Percentiles rank a stretch among this genome's conserved stretches.
These are phyloP conservation scores for Arctocebus calabarensis DNA, from an alignment of 2,797 vertebrate genomes.

Conservation along the genomic window DNA sequence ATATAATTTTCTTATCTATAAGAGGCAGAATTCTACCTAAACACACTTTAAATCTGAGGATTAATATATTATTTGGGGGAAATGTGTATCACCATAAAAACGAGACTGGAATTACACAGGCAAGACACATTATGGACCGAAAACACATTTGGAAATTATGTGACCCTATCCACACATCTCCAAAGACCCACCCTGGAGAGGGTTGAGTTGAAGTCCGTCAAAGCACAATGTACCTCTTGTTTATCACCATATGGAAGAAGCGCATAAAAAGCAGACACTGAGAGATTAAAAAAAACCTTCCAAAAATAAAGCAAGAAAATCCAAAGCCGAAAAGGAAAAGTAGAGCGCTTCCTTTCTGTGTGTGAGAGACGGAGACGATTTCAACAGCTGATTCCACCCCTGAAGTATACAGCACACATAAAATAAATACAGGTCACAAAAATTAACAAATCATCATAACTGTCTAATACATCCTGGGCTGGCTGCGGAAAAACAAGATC, in stretches of 20 bases:
- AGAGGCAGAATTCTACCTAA: slow-evolving; percentile 77
- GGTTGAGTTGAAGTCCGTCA: slow-evolving; percentile 84
- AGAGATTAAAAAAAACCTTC: slow-evolving; percentile 13
- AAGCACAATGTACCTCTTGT: slow-evolving; percentile 86
- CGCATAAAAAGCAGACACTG: slow-evolving; percentile 70
- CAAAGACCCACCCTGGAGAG: slow-evolving; percentile 85
- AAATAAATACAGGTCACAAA: slow-evolving; percentile 90
- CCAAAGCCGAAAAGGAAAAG: slow-evolving; percentile 85
- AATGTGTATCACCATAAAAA: slow-evolving; percentile 83
- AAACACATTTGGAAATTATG: slow-evolving; percentile 87
- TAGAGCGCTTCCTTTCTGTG: slow-evolving; percentile 84
- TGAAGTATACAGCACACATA: slow-evolving; percentile 86
- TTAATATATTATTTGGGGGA: slow-evolving; percentile 80
- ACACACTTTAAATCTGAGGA: slow-evolving; percentile 80
- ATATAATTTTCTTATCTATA: slow-evolving; percentile 68
- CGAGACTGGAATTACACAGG: slow-evolving; percentile 85
- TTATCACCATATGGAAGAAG: slow-evolving; percentile 86
- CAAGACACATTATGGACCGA: slow-evolving; percentile 85
- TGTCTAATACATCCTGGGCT: slow-evolving; percentile 89
- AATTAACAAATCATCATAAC: slow-evolving; percentile 91
- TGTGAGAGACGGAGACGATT: slow-evolving; percentile 85
- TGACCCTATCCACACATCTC: slow-evolving; percentile 86
- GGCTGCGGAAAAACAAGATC: slow-evolving; percentile 89
- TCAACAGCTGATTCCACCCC: slow-evolving; percentile 87
- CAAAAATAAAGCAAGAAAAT: slow-evolving; percentile 85